phyloP scores from a whole-genome alignment of 2,113 vertebrate genomes.

The Hippoglossus stenolepis region DNA sequence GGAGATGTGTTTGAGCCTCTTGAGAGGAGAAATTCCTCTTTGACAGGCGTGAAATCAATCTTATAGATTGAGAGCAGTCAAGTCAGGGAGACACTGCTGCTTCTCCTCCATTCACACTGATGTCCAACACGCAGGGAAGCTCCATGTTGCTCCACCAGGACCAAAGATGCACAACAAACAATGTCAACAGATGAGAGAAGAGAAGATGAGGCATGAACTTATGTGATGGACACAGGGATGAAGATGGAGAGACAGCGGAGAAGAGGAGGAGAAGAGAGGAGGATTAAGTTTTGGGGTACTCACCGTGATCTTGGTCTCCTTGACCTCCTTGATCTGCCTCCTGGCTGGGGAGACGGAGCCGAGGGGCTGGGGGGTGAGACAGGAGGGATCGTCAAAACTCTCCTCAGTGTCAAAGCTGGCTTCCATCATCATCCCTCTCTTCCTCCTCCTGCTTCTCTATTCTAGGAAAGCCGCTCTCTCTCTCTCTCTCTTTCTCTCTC shows the following conservation, averaged over 20 bases:
- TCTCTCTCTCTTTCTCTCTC: slow-evolving; percentile 23
- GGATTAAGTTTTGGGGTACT: slow-evolving; percentile 69
- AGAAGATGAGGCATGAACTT: slow-evolving; percentile 4
- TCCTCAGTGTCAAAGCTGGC: slow-evolving; percentile 86
- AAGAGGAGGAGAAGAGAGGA: background rate
- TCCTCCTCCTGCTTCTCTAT: slow-evolving; percentile 65
- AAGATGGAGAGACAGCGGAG: background rate
- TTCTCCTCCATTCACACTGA: slow-evolving; percentile 42
- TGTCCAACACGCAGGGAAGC: slow-evolving; percentile 26
- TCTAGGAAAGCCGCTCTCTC: slow-evolving; percentile 64
- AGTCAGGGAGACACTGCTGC: background rate
- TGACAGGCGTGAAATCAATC: slow-evolving; percentile 9
- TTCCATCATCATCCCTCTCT: slow-evolving; percentile 77
- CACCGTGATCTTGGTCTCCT: slow-evolving; percentile 90
- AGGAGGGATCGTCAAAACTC: slow-evolving; percentile 88
- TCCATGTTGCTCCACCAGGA: slow-evolving; percentile 16
- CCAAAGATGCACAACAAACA: slow-evolving; percentile 6
- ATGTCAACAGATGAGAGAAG: slow-evolving; percentile 42
- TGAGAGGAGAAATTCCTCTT: too few species aligned
- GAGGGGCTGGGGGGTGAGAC: slow-evolving; percentile 89
- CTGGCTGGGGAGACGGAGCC: slow-evolving; percentile 87
- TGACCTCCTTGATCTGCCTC: slow-evolving; percentile 86
- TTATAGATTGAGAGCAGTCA: slow-evolving; percentile 3
- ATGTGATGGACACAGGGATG: background rate
- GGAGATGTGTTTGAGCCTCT: background rate